A percentile compares a stretch with the other conserved stretches of the same genome.
Evolutionary conservation across 2,113 vertebrate genomes (phyloP).

Genomic region (Cyphomyrus discorhynchus): DNA sequence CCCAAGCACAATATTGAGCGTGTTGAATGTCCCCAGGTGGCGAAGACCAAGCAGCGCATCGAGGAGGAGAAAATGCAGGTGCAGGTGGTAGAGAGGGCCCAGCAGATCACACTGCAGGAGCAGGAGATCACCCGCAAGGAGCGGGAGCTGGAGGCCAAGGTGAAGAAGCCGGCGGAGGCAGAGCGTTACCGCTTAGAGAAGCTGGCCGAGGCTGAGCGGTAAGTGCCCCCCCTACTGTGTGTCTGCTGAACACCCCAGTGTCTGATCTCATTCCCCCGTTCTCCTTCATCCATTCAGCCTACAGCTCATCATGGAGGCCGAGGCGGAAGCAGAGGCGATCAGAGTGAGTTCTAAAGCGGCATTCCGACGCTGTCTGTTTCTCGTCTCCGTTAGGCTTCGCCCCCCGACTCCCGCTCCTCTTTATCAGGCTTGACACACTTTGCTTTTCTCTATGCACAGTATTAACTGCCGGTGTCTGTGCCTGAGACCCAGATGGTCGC

Average conservation of each 20-base stretch:
- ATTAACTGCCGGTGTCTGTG: neutral
- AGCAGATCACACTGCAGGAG: constrained; percentile 84
- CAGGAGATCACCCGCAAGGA: constrained; percentile 80
- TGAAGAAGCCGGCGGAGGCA: constrained; percentile 80
- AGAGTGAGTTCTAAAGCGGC: constrained; percentile 57
- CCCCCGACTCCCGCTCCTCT: neutral
- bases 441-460: neutral
- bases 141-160: constrained; percentile 77
- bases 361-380: neutral
- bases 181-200: constrained; percentile 76
- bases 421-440: neutral
- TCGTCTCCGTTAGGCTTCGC: neutral
- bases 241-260: neutral
- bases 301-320: constrained; percentile 82
- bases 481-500: neutral
- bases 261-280: neutral
- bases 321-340: constrained; percentile 78
- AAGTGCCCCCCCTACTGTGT: constrained; percentile 7
- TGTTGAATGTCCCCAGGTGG: constrained; percentile 60
- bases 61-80: constrained; percentile 87
- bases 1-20: neutral
- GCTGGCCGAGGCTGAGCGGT: constrained; percentile 76
- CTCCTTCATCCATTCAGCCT: constrained; percentile 45
- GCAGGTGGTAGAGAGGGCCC: constrained; percentile 79
- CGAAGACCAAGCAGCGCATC: constrained; percentile 87